Evolutionary conservation across 2,888 invertebrate species (phyloP).

Genomic region (Clusia tigrina): DNA sequence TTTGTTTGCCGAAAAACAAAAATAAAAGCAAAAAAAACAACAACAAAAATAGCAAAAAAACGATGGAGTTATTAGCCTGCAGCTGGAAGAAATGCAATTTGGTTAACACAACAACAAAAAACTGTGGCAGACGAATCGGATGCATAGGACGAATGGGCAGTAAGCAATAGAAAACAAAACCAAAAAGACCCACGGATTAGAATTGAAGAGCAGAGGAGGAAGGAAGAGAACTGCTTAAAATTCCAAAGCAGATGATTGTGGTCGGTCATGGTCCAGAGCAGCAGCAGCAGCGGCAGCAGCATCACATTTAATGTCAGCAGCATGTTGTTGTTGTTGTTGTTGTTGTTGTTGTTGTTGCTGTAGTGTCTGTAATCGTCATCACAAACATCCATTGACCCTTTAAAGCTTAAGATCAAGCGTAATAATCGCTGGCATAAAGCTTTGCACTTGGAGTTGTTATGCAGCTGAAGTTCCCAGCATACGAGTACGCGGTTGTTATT

Average conservation of each 20-base stretch:
- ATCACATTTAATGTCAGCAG: slow-evolving; percentile 9
- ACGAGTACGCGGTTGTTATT: neutral
- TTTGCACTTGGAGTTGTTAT: neutral
- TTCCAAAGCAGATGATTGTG: slow-evolving; percentile 55
- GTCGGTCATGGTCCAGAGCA: slow-evolving; percentile 31
- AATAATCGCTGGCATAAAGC: slow-evolving; percentile 55
- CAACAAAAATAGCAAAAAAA: no score
- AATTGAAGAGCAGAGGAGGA: slow-evolving; percentile 28
- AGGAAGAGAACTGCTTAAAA: slow-evolving; percentile 52
- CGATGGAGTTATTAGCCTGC: no score
- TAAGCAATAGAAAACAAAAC: slow-evolving; percentile 28
- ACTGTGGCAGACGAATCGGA: neutral
- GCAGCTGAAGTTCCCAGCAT: neutral
- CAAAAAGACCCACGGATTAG: neutral
- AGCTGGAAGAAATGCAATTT: slow-evolving; percentile 52
- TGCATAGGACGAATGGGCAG: slow-evolving; percentile 12
- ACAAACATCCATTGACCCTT: slow-evolving; percentile 61
- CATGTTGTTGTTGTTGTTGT: slow-evolving; percentile 22
- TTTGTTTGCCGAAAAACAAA: slow-evolving; percentile 36
- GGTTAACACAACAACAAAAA: slow-evolving; percentile 26
- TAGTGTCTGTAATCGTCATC: slow-evolving; percentile 51
- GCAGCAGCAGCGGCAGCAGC: slow-evolving; percentile 16
- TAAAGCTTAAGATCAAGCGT: slow-evolving; percentile 58
- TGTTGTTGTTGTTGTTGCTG: slow-evolving; percentile 39
- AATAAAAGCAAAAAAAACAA: no score